A percentile compares a stretch with the other conserved stretches of the same genome.
Evolutionary conservation across 2,797 vertebrate species (phyloP).

Genomic region (Poecilia wingei): DNA sequence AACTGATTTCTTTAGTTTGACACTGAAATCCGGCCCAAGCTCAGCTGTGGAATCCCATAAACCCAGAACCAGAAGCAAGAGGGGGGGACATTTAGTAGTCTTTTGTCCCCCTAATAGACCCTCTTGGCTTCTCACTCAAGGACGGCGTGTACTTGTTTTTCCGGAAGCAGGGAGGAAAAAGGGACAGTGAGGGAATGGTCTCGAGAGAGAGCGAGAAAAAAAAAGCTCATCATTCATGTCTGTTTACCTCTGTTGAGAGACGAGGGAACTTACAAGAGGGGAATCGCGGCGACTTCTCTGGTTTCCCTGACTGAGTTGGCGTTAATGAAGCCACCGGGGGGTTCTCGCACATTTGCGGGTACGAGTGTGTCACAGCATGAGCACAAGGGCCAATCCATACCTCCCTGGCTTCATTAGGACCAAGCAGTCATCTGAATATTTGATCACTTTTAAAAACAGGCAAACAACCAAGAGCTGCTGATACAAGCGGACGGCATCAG

Average conservation of each 20-base stretch:
- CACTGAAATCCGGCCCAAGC: constrained; percentile 12
- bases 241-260: constrained; percentile 67
- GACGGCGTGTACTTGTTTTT: constrained; percentile 62
- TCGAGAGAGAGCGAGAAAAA: constrained; percentile 48
- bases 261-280: constrained; percentile 50
- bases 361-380: constrained; percentile 40
- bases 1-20: constrained; percentile 33
- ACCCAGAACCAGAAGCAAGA: constrained; percentile 39
- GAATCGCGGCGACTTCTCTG: constrained; percentile 62
- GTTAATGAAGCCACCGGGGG: constrained; percentile 79
- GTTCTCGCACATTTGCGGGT: constrained; percentile 46
- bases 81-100: constrained; percentile 51
- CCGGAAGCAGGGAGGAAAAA: constrained; percentile 48
- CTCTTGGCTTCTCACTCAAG: constrained; percentile 66
- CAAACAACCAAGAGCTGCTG: constrained; percentile 24
- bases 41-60: constrained; percentile 32
- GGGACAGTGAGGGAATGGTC: constrained; percentile 50
- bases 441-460: constrained; percentile 44
- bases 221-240: constrained; percentile 73
- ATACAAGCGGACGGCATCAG: constrained; percentile 16
- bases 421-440: constrained; percentile 43
- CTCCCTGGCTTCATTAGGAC: constrained; percentile 48
- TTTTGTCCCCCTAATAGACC: constrained; percentile 60
- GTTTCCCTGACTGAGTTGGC: constrained; percentile 68
- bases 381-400: constrained; percentile 47